Percentiles rank a stretch among this genome's conserved stretches.
phyloP scores from a whole-genome alignment of 2,888 invertebrate species.

The Zootermopsis nevadensis region DNA sequence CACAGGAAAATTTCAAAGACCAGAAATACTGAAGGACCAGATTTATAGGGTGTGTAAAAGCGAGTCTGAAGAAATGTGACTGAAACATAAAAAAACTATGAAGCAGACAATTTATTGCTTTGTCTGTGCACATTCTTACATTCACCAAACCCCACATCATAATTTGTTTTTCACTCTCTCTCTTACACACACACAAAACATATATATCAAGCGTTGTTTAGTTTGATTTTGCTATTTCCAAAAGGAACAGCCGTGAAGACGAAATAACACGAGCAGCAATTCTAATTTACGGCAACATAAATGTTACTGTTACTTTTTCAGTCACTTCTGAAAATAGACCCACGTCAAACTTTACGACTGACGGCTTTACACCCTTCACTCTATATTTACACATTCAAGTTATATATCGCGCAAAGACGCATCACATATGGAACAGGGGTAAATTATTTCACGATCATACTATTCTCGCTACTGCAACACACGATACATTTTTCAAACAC shows the following conservation, averaged over 20 bases:
- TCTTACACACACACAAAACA: not conserved
- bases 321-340: slow-evolving; percentile 42
- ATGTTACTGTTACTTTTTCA: slow-evolving; percentile 25
- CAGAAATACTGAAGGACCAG: slow-evolving; percentile 16
- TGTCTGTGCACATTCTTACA: not conserved
- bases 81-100: slow-evolving; percentile 21
- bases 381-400: slow-evolving; percentile 22
- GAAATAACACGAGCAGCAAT: slow-evolving; percentile 29
- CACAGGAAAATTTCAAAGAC: slow-evolving; percentile 23
- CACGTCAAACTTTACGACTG: slow-evolving; percentile 40
- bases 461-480: not conserved
- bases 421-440: slow-evolving; percentile 10
- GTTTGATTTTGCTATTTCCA: slow-evolving; percentile 25
- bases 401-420: slow-evolving; percentile 5
- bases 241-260: slow-evolving; percentile 31
- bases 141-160: not conserved
- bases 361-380: slow-evolving; percentile 34
- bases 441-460: slow-evolving; percentile 17
- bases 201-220: slow-evolving; percentile 1
- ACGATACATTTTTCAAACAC: not conserved
- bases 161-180: not conserved
- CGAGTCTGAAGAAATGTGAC: slow-evolving; percentile 24
- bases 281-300: slow-evolving; percentile 43
- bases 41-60: slow-evolving; percentile 36
- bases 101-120: not conserved